Conservation (phyloP, 2,888 invertebrate species). For the Acrobasis suavella region DNA sequence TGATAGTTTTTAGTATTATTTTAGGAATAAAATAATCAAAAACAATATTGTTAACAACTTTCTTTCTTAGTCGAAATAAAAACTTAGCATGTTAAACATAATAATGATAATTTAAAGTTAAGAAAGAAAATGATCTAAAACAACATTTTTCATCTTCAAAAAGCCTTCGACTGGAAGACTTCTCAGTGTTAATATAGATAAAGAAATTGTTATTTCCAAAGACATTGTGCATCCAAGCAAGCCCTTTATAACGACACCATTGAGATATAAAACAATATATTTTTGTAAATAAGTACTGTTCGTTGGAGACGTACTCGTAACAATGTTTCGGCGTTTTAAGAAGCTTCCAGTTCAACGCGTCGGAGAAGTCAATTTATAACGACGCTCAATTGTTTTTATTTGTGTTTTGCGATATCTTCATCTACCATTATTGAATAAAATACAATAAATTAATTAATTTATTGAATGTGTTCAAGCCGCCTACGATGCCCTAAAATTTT, state of each 20-base stretch:
- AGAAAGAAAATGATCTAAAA: no score
- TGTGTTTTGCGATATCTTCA: not conserved
- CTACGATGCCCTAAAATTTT: no score
- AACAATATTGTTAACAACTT: no score
- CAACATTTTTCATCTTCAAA: not conserved
- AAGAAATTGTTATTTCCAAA: constrained; percentile 22
- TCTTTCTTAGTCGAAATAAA: no score
- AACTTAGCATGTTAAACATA: no score
- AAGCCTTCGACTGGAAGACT: not conserved
- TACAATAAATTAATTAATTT: no score
- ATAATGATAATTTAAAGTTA: no score
- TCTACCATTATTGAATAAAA: no score
- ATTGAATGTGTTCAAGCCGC: no score
- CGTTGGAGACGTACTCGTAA: constrained; percentile 33
- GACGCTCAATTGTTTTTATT: constrained; percentile 22
- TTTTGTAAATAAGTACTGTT: constrained; percentile 16
- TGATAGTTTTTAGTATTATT: no score
- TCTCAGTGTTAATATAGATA: constrained; percentile 4
- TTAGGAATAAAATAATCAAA: no score
- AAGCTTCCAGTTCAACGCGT: constrained; percentile 46
- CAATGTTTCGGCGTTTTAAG: constrained; percentile 44
- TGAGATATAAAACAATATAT: constrained; percentile 25
- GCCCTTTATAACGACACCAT: constrained; percentile 57
- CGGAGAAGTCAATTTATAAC: constrained; percentile 44
- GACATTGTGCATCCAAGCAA: constrained; percentile 21